These are phyloP conservation scores for Cavia aperea DNA, from an alignment of 2,113 vertebrate species.

Conservation along the genomic window DNA sequence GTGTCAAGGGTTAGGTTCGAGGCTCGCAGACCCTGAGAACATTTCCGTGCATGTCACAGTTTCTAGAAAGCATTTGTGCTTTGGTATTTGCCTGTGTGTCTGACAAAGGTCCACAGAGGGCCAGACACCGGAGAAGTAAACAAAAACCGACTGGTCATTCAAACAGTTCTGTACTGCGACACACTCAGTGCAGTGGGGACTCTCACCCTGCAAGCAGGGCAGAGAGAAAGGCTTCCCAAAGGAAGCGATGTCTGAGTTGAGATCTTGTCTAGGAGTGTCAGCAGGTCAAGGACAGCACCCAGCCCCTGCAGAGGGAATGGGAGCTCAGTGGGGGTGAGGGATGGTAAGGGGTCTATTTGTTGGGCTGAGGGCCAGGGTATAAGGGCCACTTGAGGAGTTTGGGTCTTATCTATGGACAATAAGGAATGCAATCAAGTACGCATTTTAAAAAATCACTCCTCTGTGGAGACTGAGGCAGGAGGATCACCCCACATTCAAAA, in stretches of 20 bases:
- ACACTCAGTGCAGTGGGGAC: too few species aligned
- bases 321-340: background rate
- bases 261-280: background rate
- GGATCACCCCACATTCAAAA: background rate
- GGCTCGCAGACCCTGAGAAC: background rate
- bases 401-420: background rate
- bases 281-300: background rate
- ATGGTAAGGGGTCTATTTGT: background rate
- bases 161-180: too few species aligned
- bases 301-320: background rate
- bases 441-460: background rate
- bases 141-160: too few species aligned
- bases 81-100: background rate
- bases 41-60: background rate
- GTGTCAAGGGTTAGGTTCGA: background rate
- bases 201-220: too few species aligned
- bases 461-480: background rate
- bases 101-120: background rate
- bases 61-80: background rate
- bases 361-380: rapidly evolving
- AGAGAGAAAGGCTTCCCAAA: background rate
- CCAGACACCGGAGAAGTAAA: background rate
- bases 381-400: background rate
- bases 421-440: background rate
- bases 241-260: background rate